Evolutionary conservation across 2,797 vertebrate genomes (phyloP).

Genomic region (Helarctos malayanus): DNA sequence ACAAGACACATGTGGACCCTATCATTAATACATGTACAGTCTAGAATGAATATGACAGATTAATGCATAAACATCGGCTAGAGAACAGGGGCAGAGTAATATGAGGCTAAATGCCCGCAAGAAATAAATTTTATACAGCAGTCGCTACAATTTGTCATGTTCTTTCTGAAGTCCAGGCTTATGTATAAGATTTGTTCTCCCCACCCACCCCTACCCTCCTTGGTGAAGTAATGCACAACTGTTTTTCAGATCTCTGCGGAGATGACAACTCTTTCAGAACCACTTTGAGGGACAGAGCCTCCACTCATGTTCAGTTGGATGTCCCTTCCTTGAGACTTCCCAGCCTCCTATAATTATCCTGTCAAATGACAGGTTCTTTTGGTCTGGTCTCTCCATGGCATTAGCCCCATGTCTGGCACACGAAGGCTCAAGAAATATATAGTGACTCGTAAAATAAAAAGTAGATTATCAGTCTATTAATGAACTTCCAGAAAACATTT

Average conservation of each 20-base stretch:
- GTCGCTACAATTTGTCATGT: background rate
- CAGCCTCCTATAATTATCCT: background rate
- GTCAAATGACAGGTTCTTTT: background rate
- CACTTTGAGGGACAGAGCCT: background rate
- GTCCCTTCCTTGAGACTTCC: background rate
- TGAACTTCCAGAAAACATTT: background rate
- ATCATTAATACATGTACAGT: background rate
- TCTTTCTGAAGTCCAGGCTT: background rate
- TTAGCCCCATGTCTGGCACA: background rate
- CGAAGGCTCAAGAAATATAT: background rate
- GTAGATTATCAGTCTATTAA: background rate
- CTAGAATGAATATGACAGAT: conserved; percentile 10
- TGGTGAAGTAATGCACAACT: background rate
- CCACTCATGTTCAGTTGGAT: background rate
- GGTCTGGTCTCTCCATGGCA: background rate
- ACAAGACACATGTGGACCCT: background rate
- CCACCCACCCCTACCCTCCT: background rate
- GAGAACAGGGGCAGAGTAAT: conserved; percentile 19
- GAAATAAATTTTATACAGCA: background rate
- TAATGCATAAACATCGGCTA: conserved; percentile 7
- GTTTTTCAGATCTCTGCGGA: background rate
- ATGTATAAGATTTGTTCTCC: background rate
- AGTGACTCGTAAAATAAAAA: background rate
- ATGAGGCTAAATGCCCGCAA: background rate
- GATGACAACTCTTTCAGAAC: background rate